Percentiles rank a stretch among this genome's conserved stretches.
phyloP scores from a whole-genome alignment of 1,140 invertebrate genomes.

The Penaeus indicus region DNA sequence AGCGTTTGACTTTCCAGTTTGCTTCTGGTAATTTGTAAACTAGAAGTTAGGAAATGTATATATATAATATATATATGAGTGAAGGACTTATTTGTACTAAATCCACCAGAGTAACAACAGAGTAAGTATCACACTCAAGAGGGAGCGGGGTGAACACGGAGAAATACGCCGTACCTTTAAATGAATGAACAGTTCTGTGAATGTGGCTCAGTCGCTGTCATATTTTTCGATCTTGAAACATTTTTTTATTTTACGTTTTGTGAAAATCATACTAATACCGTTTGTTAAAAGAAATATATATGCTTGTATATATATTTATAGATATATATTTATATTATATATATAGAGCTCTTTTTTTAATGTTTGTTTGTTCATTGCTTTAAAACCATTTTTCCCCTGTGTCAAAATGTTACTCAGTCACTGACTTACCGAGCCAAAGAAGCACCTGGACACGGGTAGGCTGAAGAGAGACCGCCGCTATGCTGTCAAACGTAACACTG shows the following conservation, averaged over 20 bases:
- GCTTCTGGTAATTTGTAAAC: constrained; percentile 44
- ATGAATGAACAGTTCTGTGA: constrained; percentile 9
- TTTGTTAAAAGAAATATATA: constrained; percentile 25
- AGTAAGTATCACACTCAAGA: constrained; percentile 33
- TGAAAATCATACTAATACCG: constrained; percentile 20
- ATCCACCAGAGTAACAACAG: constrained; percentile 52
- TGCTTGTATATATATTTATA: constrained; percentile 43
- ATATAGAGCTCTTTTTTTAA: constrained; percentile 29
- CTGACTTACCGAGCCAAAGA: constrained; percentile 42
- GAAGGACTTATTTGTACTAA: constrained; percentile 61
- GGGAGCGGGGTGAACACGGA: constrained; percentile 33
- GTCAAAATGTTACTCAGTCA: constrained; percentile 29
- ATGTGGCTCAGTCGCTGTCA: constrained; percentile 50
- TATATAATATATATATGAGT: constrained; percentile 50
- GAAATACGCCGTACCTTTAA: constrained; percentile 19
- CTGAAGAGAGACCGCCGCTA: neutral
- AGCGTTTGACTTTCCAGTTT: neutral
- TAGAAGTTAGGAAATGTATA: constrained; percentile 55
- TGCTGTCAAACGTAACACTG: neutral
- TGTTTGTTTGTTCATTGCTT: neutral
- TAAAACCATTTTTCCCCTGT: constrained; percentile 15
- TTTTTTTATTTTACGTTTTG: neutral
- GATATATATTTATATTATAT: constrained; percentile 34
- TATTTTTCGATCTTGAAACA: constrained; percentile 47
- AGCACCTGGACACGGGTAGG: constrained; percentile 45